These are phyloP conservation scores for Caenorhabditis plicata DNA, from an alignment of 2,888 invertebrate species.

Conservation along the genomic window DNA sequence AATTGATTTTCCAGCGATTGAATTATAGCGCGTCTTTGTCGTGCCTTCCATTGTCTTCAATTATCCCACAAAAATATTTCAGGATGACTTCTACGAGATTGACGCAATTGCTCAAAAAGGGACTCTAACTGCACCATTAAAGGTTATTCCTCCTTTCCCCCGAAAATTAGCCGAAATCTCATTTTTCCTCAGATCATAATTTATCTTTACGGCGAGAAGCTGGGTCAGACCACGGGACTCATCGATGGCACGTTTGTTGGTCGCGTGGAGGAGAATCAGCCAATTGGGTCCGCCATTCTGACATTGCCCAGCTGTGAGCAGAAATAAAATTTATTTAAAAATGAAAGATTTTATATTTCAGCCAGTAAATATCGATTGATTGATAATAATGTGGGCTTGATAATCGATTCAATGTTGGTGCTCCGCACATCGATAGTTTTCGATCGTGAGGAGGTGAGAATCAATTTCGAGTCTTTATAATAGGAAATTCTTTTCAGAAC, in stretches of 20 bases:
- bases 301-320: constrained; percentile 14
- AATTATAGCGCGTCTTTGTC: too few relatives aligned
- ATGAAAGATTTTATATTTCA: background rate
- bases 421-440: constrained; percentile 11
- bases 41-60: too few relatives aligned
- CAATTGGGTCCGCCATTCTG: constrained; percentile 16
- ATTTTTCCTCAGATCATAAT: constrained; percentile 8
- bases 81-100: constrained; percentile 10
- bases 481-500: background rate
- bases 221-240: constrained; percentile 12
- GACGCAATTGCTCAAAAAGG: constrained; percentile 20
- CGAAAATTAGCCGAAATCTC: background rate
- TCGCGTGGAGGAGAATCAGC: constrained; percentile 22
- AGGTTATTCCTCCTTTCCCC: background rate
- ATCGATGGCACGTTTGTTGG: too few relatives aligned
- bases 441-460: constrained; percentile 7
- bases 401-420: constrained; percentile 18
- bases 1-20: too few relatives aligned
- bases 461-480: background rate
- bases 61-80: too few relatives aligned
- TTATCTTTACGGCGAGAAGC: constrained; percentile 1
- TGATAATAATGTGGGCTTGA: constrained; percentile 12
- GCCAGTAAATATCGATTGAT: constrained; percentile 23
- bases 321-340: background rate
- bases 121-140: constrained; percentile 18